Conservation (phyloP, 2,888 invertebrate species). For the Tinea pellionella region DNA sequence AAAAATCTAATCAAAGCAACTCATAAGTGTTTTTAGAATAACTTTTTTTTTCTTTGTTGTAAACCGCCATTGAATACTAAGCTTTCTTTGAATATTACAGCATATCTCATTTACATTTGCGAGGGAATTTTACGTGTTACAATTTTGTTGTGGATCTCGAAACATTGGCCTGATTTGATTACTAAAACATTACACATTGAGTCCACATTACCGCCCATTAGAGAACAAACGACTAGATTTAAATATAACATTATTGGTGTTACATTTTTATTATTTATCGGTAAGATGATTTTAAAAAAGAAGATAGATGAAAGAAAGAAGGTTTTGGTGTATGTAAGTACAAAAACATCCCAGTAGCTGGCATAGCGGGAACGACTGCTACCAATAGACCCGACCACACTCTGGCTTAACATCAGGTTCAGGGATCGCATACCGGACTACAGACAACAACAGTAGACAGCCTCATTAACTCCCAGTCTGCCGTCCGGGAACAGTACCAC, state of each 20-base stretch:
- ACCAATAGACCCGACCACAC: not conserved
- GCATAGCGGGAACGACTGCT: too few species aligned
- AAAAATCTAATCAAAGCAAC: too few species aligned
- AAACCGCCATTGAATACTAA: too few species aligned
- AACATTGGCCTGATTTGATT: not conserved
- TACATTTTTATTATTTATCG: not conserved
- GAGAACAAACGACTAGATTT: not conserved
- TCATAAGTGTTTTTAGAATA: too few species aligned
- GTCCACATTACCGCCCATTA: not conserved
- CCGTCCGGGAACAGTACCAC: too few species aligned
- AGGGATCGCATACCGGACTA: too few species aligned
- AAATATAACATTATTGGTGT: not conserved
- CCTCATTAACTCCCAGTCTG: too few species aligned
- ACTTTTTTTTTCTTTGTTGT: too few species aligned
- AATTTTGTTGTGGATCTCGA: not conserved
- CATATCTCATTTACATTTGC: not conserved
- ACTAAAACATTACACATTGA: not conserved
- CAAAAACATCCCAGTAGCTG: too few species aligned
- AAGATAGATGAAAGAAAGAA: too few species aligned
- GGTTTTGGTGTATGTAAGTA: too few species aligned
- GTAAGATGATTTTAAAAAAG: not conserved
- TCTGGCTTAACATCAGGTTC: not conserved
- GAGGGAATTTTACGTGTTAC: not conserved
- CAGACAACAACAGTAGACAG: too few species aligned
- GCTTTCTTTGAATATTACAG: not conserved